Evolutionary conservation across 1,140 invertebrate genomes (phyloP), one percentile per base, ranked within the genome.

Genomic region (Drosophila pseudoobscura): DNA sequence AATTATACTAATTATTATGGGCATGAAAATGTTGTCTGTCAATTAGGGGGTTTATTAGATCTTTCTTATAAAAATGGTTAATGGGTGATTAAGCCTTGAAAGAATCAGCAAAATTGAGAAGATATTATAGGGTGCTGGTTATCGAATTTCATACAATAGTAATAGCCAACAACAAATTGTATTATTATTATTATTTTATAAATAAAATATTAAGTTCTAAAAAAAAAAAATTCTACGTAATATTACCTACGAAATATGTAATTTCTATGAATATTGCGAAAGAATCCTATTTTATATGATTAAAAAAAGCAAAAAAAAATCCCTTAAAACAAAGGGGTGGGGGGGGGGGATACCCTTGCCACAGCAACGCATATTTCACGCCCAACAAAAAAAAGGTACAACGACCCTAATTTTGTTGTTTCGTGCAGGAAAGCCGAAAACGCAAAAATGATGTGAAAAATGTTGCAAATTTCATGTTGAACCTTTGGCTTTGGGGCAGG

Each of bases 401-500:
- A 3, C 69, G 59, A 79, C 80, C 75, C 71, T 72, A 84, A 84
- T 84, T 79, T 65, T 72, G 58, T 60, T 61, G 75, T 71, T 75
- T 66, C 70, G 75, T 54, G 65, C 59, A 59, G 70, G 50, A 8
- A 58, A 66, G 35, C 51, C 44, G 24, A 26, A 60, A 65, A 26
- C 69, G 24, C 20, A 31, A 35, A 88, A 82, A 87, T 88, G 59
- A 78, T 88, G 78, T 82, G 75, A 88, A 88, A 87, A 83, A 87
- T 88, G 75, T 88, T 13, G 83, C 83, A 76, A 88, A 88, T 88
- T 39, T 87, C 78, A 87, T 83, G 78, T 83, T 74, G 44, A 69
- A 49, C 63, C 74, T 35, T 39, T 39, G 35, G 35, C 35, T 39
- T 39, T 39, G 35, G 35, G 35, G 35, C 35, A 39, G 1, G 3